Conservation (phyloP, 2,888 invertebrate genomes). For the Dorcus parallelipipedus region DNA sequence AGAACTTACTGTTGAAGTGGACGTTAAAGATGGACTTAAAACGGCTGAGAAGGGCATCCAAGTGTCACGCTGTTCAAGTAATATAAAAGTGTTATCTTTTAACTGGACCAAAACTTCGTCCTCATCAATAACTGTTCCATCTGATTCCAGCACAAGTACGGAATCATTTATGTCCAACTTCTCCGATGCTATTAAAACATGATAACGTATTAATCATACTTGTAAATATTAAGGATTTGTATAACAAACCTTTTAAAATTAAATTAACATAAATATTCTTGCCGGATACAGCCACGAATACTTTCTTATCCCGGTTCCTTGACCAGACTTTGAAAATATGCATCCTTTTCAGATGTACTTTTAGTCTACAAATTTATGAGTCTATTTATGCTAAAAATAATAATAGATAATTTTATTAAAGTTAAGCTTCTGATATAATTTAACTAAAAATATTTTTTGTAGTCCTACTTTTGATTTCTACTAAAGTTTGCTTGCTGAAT, state of each 20-base stretch:
- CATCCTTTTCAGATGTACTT: too few species aligned
- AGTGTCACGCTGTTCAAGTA: not conserved
- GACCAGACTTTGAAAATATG: constrained; percentile 4
- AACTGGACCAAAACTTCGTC: constrained; percentile 1
- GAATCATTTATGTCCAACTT: constrained; percentile 8
- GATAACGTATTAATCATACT: too few species aligned
- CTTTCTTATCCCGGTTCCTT: not conserved
- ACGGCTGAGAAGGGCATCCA: not conserved
- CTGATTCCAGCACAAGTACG: constrained; percentile 6
- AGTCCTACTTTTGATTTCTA: too few species aligned
- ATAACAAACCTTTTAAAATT: constrained; percentile 3
- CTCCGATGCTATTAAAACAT: not conserved
- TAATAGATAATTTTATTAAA: too few species aligned
- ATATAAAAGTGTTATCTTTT: constrained; percentile 5
- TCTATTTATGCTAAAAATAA: too few species aligned
- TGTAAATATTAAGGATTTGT: too few species aligned
- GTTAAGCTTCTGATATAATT: too few species aligned
- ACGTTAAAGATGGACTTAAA: too few species aligned
- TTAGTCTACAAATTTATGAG: too few species aligned
- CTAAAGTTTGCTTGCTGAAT: too few species aligned
- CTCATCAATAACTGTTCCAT: constrained; percentile 7
- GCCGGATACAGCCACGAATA: not conserved
- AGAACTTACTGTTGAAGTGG: too few species aligned
- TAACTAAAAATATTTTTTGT: too few species aligned
- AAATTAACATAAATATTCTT: not conserved